Evolutionary conservation across 2,888 invertebrate species (phyloP).

Genomic region (Clunio marinus): DNA sequence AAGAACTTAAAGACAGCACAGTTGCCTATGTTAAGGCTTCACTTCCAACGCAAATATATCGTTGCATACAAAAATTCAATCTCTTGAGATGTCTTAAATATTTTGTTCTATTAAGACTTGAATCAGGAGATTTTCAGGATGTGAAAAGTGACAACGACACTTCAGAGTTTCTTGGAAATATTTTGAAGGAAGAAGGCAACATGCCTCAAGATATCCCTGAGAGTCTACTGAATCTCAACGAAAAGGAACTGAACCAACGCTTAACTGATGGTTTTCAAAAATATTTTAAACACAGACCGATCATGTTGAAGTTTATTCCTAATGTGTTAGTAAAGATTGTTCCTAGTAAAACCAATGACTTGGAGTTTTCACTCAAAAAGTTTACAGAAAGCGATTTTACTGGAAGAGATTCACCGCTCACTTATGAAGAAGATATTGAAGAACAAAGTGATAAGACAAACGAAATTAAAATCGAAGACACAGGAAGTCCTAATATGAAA

Average conservation of each 20-base stretch:
- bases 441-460: slow-evolving; percentile 40
- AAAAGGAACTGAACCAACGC: slow-evolving; percentile 54
- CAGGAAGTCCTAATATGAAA: too few species aligned
- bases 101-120: slow-evolving; percentile 56
- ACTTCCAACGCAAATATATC: slow-evolving; percentile 49
- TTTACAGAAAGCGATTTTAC: neutral
- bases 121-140: slow-evolving; percentile 43
- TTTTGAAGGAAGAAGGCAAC: slow-evolving; percentile 46
- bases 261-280: slow-evolving; percentile 54
- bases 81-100: slow-evolving; percentile 56
- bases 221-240: slow-evolving; percentile 47
- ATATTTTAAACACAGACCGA: slow-evolving; percentile 54
- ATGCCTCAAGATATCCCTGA: slow-evolving; percentile 27
- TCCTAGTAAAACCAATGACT: slow-evolving; percentile 54
- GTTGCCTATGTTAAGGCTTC: slow-evolving; percentile 48
- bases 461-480: slow-evolving; percentile 29
- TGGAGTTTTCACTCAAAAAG: slow-evolving; percentile 42
- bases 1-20: slow-evolving; percentile 39
- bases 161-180: slow-evolving; percentile 49
- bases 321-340: slow-evolving; percentile 55
- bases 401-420: neutral
- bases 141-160: slow-evolving; percentile 41
- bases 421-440: slow-evolving; percentile 2
- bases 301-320: slow-evolving; percentile 54
- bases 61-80: slow-evolving; percentile 50